Base-by-base conservation (phyloP, 2,797 vertebrate genomes). In the Triplophysa yarkandensis region DNA sequence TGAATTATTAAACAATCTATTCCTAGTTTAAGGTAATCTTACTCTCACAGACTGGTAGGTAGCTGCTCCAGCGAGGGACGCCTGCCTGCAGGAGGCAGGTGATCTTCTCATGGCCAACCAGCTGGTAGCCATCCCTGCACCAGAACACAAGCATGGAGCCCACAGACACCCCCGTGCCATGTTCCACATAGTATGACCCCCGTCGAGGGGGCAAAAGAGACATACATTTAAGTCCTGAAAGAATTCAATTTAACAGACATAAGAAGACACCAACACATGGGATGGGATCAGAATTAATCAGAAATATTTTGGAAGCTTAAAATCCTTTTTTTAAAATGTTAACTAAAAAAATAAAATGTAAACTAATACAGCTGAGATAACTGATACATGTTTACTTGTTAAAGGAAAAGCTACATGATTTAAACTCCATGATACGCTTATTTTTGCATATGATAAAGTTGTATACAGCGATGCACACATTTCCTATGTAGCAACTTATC, bases 81-180 rank as follows among this genome's bases (percentile, higher is more conserved):
- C 85, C 87, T 0, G 85, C 90, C 50, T 0, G 82, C 69, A 80
- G 73, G 0, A 81, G 75, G 80, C 93, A 94, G 76, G 83, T 68
- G 30, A 92, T 87, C 64, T 88, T 92, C 76, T 91, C 77, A 0
- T 86, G 92, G 79, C 93, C 94, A 27, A 92, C 92, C 72, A 94
- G 89, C 84, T 91, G 90, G 85, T 92, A 93, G 2, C 93, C 93
- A 0, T 91, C 91, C 62, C 89, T 85, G 81, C 93, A 94, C 91
- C 89, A 90, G 83, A 93, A 95, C 19, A 89, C 81, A 2, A 93
- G 79, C 25, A 89, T 83, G 0, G 90, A 93, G 71, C 93, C 92
- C 2, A 91, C 4, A 0, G 91, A 92, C 62, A 87, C 17, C 0
- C 93, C 93, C 0, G 88, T 90, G 14, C 92, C 92, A 1, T 77